Evolutionary conservation across 92 coral and sea anemone species (phyloP).

Genomic region (Phymanthus crucifer): DNA sequence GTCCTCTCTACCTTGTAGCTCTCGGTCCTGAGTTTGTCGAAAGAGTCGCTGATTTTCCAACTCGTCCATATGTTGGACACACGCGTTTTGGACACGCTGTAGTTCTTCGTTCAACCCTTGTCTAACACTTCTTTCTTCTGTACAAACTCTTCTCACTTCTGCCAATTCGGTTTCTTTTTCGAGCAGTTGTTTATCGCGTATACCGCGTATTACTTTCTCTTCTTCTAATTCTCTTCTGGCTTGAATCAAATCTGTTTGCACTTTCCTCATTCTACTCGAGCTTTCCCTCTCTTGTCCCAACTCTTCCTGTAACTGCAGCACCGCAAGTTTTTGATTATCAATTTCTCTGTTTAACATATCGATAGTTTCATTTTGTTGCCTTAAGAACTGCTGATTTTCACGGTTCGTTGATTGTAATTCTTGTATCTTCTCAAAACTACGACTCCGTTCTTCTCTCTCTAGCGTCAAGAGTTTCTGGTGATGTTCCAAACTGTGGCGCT

Average conservation of each 20-base stretch:
- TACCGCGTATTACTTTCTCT: slow-evolving; percentile 56
- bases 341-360: slow-evolving; percentile 53
- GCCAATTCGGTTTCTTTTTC: slow-evolving; percentile 60
- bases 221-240: slow-evolving; percentile 68
- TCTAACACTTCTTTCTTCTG: slow-evolving; percentile 54
- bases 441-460: slow-evolving; percentile 63
- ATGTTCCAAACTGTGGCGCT: slow-evolving; percentile 69
- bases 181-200: slow-evolving; percentile 69
- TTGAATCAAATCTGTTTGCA: slow-evolving; percentile 63
- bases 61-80: slow-evolving; percentile 67
- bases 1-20: slow-evolving; percentile 56
- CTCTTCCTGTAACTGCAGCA: slow-evolving; percentile 66
- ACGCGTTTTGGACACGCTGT: slow-evolving; percentile 53
- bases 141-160: slow-evolving; percentile 44
- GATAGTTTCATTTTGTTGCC: slow-evolving; percentile 48
- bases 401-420: slow-evolving; percentile 42
- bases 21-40: slow-evolving; percentile 65
- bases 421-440: slow-evolving; percentile 59
- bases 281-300: slow-evolving; percentile 68
- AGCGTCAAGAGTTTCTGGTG: slow-evolving; percentile 72
- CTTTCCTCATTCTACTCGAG: slow-evolving; percentile 39
- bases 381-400: slow-evolving; percentile 51
- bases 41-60: slow-evolving; percentile 75
- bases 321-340: slow-evolving; percentile 38
- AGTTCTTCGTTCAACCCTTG: slow-evolving; percentile 61